Evolutionary conservation across 2,113 vertebrate genomes (phyloP).

Genomic region (Periophthalmus modestus): DNA sequence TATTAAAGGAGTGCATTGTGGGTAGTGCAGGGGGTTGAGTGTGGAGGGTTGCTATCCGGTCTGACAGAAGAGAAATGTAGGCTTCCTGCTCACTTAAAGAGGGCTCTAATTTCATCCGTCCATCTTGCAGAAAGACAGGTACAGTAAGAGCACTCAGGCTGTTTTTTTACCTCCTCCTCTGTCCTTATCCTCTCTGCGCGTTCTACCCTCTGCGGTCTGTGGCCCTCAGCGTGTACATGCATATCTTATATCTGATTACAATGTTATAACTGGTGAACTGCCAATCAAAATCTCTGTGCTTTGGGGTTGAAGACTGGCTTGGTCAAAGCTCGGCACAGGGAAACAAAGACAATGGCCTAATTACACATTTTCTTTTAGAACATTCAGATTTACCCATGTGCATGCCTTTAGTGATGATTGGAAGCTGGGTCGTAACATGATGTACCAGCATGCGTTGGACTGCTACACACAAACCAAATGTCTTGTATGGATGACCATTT

Average conservation of each 20-base stretch:
- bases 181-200: slow-evolving; percentile 9
- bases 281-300: not conserved
- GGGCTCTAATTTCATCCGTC: slow-evolving; percentile 55
- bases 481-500: not conserved
- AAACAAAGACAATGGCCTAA: too few species aligned
- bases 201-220: slow-evolving; percentile 7
- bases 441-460: not conserved
- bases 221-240: slow-evolving; percentile 41
- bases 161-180: slow-evolving; percentile 6
- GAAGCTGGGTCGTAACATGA: not conserved
- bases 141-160: slow-evolving; percentile 54
- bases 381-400: too few species aligned
- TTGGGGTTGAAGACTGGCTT: not conserved
- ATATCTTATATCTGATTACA: slow-evolving; percentile 23
- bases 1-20: slow-evolving; percentile 5
- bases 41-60: slow-evolving; percentile 16
- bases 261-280: not conserved
- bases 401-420: too few species aligned
- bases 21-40: not conserved
- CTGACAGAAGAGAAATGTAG: slow-evolving; percentile 24
- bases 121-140: slow-evolving; percentile 56
- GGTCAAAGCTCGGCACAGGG: too few species aligned
- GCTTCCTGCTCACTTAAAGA: slow-evolving; percentile 31
- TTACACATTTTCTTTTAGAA: too few species aligned
- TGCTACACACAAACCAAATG: not conserved